Conservation (phyloP, 2,113 vertebrate species). For the Hippocampus barbouri region DNA sequence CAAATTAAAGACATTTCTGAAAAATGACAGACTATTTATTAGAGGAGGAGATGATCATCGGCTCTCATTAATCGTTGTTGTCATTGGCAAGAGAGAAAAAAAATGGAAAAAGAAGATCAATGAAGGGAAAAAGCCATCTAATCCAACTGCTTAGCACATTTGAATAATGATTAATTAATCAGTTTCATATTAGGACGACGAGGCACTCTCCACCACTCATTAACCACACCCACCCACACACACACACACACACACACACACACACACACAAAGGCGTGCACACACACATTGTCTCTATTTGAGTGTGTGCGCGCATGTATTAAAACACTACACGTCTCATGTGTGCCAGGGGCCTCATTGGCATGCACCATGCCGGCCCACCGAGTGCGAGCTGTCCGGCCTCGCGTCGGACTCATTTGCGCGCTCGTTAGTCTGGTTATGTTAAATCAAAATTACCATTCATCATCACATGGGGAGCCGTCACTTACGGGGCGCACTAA, state of each 20-base stretch:
- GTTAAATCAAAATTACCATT: conserved; percentile 80
- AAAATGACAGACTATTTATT: conserved; percentile 47
- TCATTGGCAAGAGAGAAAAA: conserved; percentile 17
- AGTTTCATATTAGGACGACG: conserved; percentile 53
- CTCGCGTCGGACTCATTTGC: conserved; percentile 77
- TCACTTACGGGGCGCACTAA: conserved; percentile 69
- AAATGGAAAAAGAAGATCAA: conserved; percentile 46
- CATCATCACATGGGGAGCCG: conserved; percentile 74
- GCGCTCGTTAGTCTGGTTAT: conserved; percentile 77
- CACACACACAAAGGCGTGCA: conserved; percentile 1
- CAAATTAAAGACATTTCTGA: conserved; percentile 17
- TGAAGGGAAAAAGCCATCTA: conserved; percentile 49
- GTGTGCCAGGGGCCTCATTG: conserved; percentile 60
- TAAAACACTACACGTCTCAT: conserved; percentile 37
- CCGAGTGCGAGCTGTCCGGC: conserved; percentile 63
- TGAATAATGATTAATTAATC: conserved; percentile 65
- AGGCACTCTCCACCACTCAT: conserved; percentile 27
- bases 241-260: not conserved
- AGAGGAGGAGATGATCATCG: conserved; percentile 27
- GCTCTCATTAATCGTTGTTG: conserved; percentile 61
- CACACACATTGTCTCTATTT: conserved; percentile 17
- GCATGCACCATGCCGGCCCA: conserved; percentile 62
- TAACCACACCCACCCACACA: conserved; percentile 13
- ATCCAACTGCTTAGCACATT: conserved; percentile 54
- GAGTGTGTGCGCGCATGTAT: conserved; percentile 49